These are phyloP conservation scores for Falcaria lacertinaria DNA, from an alignment of 2,888 invertebrate genomes.

Conservation along the genomic window DNA sequence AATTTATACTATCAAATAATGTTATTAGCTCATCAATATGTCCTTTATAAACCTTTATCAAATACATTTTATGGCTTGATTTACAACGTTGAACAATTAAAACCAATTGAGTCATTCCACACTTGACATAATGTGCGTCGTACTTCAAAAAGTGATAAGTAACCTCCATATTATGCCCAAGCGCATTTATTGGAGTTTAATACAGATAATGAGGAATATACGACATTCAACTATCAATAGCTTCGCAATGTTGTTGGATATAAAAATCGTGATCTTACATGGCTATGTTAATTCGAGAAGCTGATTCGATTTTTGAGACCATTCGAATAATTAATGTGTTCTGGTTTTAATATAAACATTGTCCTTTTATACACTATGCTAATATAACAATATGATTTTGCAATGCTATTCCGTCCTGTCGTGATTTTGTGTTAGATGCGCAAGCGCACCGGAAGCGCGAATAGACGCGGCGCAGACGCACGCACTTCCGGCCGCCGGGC, in stretches of 20 bases:
- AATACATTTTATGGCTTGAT: conserved; percentile 46
- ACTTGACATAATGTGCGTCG: conserved; percentile 24
- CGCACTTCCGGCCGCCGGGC: conserved; percentile 70
- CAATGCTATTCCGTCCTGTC: conserved; percentile 26
- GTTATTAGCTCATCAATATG: background rate
- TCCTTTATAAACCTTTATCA: conserved; percentile 28
- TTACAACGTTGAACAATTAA: conserved; percentile 55
- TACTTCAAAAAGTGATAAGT: conserved; percentile 2
- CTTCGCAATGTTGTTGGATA: background rate
- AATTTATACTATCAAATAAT: background rate
- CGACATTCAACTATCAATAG: background rate
- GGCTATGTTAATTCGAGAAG: background rate
- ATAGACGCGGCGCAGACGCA: conserved; percentile 76
- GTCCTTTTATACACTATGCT: background rate
- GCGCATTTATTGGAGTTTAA: background rate
- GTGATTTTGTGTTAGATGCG: conserved; percentile 49
- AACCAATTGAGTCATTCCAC: conserved; percentile 34
- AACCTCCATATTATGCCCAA: background rate
- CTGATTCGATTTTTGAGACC: conserved; percentile 10
- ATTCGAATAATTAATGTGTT: conserved; percentile 4
- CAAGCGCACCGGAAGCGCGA: conserved; percentile 67
- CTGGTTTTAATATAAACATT: background rate
- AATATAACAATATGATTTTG: conserved; percentile 25
- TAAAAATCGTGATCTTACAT: background rate
- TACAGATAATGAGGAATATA: conserved; percentile 13